phyloP scores from a whole-genome alignment of 2,113 vertebrate species.

The Pedionomus torquatus region DNA sequence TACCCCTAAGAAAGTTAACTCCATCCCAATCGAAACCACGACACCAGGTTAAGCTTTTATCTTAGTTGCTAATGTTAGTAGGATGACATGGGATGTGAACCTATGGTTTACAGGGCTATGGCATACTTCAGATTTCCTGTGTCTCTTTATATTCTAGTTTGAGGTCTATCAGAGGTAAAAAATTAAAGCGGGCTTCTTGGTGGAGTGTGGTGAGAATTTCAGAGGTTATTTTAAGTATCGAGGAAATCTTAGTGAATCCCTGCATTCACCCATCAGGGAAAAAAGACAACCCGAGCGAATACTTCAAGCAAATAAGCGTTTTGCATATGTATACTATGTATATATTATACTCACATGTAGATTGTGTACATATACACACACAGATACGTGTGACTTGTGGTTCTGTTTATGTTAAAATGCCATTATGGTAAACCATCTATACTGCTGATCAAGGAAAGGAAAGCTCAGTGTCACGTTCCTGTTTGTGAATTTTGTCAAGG shows the following conservation, averaged over 20 bases:
- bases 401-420: background rate
- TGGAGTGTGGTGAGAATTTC: background rate
- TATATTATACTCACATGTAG: too few species aligned
- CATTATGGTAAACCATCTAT: background rate
- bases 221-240: background rate
- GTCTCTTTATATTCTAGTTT: background rate
- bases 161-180: background rate
- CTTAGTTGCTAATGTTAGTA: background rate
- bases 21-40: background rate
- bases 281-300: background rate
- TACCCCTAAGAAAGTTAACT: background rate
- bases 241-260: background rate
- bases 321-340: background rate
- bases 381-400: fast-evolving
- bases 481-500: background rate
- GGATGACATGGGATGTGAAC: fast-evolving
- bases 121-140: background rate
- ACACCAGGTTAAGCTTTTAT: background rate
- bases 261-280: background rate
- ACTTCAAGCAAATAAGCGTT: background rate
- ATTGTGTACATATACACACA: background rate
- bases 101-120: background rate
- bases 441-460: background rate
- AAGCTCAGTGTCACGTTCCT: background rate
- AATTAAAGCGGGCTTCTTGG: background rate